phyloP scores from a whole-genome alignment of 2,113 vertebrate genomes.

The Mobula birostris region DNA sequence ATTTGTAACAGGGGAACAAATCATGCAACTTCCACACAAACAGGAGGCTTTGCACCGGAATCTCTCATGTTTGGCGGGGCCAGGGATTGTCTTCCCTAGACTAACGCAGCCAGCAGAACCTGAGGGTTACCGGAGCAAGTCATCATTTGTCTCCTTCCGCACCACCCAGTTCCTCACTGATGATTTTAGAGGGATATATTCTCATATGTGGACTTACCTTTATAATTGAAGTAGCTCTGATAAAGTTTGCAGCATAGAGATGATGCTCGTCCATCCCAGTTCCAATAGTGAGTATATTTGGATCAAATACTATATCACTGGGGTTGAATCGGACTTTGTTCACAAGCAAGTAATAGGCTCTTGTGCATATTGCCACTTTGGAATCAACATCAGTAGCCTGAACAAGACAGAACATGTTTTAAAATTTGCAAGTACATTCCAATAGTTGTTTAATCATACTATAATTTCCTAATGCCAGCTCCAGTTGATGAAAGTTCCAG shows the following conservation, averaged over 20 bases:
- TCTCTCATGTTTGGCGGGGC: too few relatives aligned
- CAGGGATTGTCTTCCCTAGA: too few relatives aligned
- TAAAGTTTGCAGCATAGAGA: constrained; percentile 80
- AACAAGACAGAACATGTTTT: constrained; percentile 26
- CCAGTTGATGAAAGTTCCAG: too few relatives aligned
- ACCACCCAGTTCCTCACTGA: neutral
- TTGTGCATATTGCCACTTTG: constrained; percentile 78
- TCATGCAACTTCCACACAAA: too few relatives aligned
- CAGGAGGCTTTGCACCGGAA: too few relatives aligned
- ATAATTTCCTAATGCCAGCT: neutral
- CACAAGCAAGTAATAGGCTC: constrained; percentile 79
- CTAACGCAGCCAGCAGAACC: too few relatives aligned
- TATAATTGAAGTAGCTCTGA: constrained; percentile 74
- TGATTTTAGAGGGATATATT: neutral
- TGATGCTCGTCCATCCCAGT: constrained; percentile 96
- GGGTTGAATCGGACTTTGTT: constrained; percentile 72
- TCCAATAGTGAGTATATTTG: constrained; percentile 94
- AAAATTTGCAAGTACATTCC: neutral
- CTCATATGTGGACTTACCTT: constrained; percentile 66
- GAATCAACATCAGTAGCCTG: constrained; percentile 80
- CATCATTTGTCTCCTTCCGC: neutral
- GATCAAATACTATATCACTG: constrained; percentile 95
- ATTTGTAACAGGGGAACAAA: too few relatives aligned
- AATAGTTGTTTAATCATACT: neutral
- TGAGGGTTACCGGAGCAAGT: too few relatives aligned